Conservation (phyloP, 2,888 invertebrate species). For the Catotricha subobsoleta region DNA sequence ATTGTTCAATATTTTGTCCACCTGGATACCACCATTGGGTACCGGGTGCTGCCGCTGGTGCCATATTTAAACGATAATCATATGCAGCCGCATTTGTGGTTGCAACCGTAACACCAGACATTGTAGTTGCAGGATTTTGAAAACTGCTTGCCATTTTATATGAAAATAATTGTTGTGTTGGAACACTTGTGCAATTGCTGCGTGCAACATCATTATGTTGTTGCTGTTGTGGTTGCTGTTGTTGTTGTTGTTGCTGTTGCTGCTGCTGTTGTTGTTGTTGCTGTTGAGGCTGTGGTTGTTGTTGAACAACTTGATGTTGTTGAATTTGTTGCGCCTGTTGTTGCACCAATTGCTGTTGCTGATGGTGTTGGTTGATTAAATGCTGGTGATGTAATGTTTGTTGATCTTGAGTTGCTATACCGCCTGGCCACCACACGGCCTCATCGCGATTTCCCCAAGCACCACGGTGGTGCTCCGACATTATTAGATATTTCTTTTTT, state of each 20-base stretch:
- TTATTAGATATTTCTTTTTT: conserved; percentile 14
- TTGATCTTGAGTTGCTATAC: conserved; percentile 31
- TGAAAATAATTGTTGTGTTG: conserved; percentile 57
- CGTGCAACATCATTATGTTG: conserved; percentile 34
- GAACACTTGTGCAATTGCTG: conserved; percentile 31
- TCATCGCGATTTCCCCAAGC: conserved; percentile 45
- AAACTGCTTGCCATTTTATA: conserved; percentile 78
- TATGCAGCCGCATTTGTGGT: conserved; percentile 42
- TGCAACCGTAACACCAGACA: conserved; percentile 42
- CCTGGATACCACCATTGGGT: conserved; percentile 64
- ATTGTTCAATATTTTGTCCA: conserved; percentile 34
- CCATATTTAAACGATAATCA: conserved; percentile 54
- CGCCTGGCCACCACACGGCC: conserved; percentile 38
- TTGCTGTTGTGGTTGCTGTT: conserved; percentile 31
- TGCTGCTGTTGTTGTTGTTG: conserved; percentile 27
- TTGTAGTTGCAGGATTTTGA: conserved; percentile 50
- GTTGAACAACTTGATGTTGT: conserved; percentile 14
- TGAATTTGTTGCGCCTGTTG: conserved; percentile 20
- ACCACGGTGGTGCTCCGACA: conserved; percentile 48
- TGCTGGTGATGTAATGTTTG: conserved; percentile 32
- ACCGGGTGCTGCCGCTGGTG: conserved; percentile 33
- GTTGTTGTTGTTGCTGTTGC: conserved; percentile 32
- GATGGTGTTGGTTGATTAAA: conserved; percentile 35
- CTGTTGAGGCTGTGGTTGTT: conserved; percentile 20
- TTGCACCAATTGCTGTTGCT: conserved; percentile 31